Base-by-base conservation (phyloP, 2,888 invertebrate genomes). In the Diarsia brunnea region DNA sequence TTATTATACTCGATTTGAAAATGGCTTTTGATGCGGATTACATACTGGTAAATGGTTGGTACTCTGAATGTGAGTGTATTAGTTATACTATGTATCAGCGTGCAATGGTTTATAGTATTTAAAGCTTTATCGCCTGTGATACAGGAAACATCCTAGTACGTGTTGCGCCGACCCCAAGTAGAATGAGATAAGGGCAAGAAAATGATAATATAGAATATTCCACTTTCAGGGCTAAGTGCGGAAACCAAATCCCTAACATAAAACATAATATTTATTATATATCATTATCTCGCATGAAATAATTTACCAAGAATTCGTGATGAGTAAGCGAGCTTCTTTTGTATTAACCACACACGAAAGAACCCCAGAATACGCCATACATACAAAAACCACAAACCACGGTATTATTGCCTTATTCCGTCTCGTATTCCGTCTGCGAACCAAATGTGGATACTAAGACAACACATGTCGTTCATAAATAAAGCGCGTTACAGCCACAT, bases 381-480 rank as follows among this genome's bases (percentile, higher is more conserved):
- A 69, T 61, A 69, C 27, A 45, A 67, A 60, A 64, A 21, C 61
- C 61, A 43, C 19, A 69, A 61, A 70, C 16, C 21, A 75, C 21
- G 21, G 24, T 66, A 81, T 75, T 67, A 82, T 68, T 77, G 55
- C 69, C 85, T 85, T 84, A 87, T 69, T 80, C 67, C 38, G 53
- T 66, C 53, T 68, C 55, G 45, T 74, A 64, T 77, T 73, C 55
- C 47, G 55, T 64, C 38, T 71, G 14, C 58, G 53, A 78, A 63
- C 66, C 64, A 63, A 81, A 81, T 73, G 72, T 68, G 58, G 55
- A 69, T 64, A 75, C 75, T 75, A 45, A 78, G 71, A 84, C 79
- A 75, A 78, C 81, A 79, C 81, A 84, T 79, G 76, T 77, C 72
- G 45, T 86, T 81, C 79, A 85, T 86, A 80, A 85, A 85, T 80